Evolutionary conservation across 2,888 invertebrate genomes (phyloP).

Genomic region (Argyra leucocephala): DNA sequence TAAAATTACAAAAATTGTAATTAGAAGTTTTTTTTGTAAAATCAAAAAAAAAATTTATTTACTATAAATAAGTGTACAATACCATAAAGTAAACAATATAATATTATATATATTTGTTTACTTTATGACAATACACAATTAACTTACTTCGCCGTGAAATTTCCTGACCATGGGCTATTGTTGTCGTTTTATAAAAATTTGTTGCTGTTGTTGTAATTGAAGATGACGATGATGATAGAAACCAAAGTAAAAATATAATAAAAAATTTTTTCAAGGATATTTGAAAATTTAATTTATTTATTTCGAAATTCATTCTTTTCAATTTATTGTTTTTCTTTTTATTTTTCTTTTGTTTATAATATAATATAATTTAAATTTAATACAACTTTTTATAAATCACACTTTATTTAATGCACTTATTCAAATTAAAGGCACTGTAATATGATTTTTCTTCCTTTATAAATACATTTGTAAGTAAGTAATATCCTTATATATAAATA

Average conservation of each 20-base stretch:
- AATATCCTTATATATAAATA: no score
- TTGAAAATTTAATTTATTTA: neutral
- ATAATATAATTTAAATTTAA: neutral
- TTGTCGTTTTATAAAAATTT: neutral
- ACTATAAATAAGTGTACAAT: no score
- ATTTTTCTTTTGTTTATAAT: neutral
- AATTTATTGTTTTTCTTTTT: neutral
- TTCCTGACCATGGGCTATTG: conserved; percentile 17
- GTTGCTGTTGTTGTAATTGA: conserved; percentile 7
- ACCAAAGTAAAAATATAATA: conserved; percentile 8
- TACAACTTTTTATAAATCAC: neutral
- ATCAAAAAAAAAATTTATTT: no score
- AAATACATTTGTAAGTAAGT: no score
- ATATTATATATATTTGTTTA: no score
- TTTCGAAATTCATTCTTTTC: neutral
- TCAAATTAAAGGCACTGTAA: no score
- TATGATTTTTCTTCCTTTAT: no score
- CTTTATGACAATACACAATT: no score
- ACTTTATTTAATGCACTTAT: neutral
- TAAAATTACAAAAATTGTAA: no score
- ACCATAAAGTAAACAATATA: no score
- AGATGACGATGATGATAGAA: conserved; percentile 9
- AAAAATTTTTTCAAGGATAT: conserved; percentile 7
- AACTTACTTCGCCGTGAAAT: conserved; percentile 21
- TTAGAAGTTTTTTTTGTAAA: no score